Evolutionary conservation across 2,797 vertebrate genomes (phyloP).

Genomic region (Gymnoscopelus microlampas): DNA sequence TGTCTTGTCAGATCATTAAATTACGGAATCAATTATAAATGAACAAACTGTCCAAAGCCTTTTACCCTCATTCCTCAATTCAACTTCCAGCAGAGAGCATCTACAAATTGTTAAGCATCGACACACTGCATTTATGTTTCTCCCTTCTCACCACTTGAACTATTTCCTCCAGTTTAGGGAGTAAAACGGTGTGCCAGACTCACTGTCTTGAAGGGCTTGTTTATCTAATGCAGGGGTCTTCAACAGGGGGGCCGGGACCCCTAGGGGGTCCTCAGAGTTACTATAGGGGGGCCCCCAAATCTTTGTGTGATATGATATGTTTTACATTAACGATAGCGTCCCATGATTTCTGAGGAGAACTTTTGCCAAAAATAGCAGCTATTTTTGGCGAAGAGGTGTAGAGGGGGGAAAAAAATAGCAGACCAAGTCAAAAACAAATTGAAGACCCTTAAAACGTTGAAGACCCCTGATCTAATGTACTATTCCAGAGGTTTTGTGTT

Average conservation of each 20-base stretch:
- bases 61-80: slow-evolving; percentile 17
- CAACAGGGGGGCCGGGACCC: no score
- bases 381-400: no score
- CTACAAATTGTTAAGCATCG: slow-evolving; percentile 5
- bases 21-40: slow-evolving; percentile 50
- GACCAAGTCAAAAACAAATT: no score
- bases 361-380: no score
- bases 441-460: no score
- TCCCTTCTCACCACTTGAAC: slow-evolving; percentile 4
- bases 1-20: slow-evolving; percentile 39
- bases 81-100: slow-evolving; percentile 17
- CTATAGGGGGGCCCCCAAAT: no score
- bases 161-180: neutral
- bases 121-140: slow-evolving; percentile 16
- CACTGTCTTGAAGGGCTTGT: slow-evolving; percentile 44
- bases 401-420: no score
- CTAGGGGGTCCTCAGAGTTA: no score
- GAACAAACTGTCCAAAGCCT: slow-evolving; percentile 32
- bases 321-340: no score
- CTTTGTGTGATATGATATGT: no score
- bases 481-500: neutral
- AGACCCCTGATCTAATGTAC: neutral
- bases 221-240: no score
- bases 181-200: neutral
- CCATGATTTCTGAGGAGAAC: no score